A percentile compares a stretch with the other conserved stretches of the same genome.
phyloP scores from a whole-genome alignment of 2,113 vertebrate species.

The Protomyctophum bolini region DNA sequence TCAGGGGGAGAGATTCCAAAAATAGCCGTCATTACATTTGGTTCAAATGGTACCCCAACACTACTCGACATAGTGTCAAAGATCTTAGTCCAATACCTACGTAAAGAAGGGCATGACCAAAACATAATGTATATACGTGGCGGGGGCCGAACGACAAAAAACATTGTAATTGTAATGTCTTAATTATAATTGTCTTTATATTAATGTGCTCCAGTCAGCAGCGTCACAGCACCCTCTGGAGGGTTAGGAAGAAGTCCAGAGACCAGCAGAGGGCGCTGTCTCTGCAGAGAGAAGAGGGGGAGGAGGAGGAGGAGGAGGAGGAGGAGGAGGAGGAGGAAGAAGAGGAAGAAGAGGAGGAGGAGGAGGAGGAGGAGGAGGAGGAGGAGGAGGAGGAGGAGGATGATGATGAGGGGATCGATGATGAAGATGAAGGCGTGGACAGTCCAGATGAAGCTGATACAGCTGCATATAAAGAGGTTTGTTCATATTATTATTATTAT shows the following conservation, averaged over 20 bases:
- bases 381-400: constrained; percentile 23
- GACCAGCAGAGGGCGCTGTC: constrained; percentile 64
- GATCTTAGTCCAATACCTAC: no score
- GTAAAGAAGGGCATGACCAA: no score
- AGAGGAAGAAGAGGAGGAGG: constrained; percentile 37
- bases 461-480: constrained; percentile 9
- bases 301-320: constrained; percentile 9
- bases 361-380: constrained; percentile 10
- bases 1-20: no score
- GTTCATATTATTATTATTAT: neutral
- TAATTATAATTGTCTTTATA: no score
- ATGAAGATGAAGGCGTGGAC: neutral
- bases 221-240: constrained; percentile 82
- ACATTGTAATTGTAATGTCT: no score
- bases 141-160: no score
- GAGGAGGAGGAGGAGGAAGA: constrained; percentile 13
- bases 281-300: constrained; percentile 30
- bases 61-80: no score
- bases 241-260: constrained; percentile 76
- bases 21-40: no score
- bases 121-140: no score
- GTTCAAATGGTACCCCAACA: no score
- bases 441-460: constrained; percentile 43
- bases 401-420: no score
- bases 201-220: constrained; percentile 69